Evolutionary conservation across 1,140 invertebrate species (phyloP).

Genomic region (Ridgeia piscesae): DNA sequence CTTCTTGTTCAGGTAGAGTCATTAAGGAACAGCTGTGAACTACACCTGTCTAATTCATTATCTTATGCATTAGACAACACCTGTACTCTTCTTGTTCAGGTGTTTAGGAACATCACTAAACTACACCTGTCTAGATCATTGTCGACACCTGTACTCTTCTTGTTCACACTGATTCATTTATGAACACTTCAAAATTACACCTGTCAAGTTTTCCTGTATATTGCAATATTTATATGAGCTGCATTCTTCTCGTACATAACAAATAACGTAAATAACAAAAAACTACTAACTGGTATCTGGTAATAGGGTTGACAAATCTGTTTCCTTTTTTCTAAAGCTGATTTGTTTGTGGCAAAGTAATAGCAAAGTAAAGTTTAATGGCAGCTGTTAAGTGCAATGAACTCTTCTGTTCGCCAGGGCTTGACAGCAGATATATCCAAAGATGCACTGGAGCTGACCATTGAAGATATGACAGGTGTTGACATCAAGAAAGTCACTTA

Average conservation of each 20-base stretch:
- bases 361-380: no score
- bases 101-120: neutral
- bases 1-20: no score
- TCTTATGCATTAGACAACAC: no score
- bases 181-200: no score
- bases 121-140: neutral
- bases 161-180: no score
- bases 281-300: neutral
- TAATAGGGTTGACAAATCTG: neutral
- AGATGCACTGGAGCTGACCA: neutral
- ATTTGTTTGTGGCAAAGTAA: neutral
- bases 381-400: neutral
- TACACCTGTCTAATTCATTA: no score
- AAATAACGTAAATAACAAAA: no score
- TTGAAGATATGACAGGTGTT: neutral
- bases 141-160: neutral
- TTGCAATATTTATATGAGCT: no score
- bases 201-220: no score
- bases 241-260: no score
- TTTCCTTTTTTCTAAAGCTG: neutral
- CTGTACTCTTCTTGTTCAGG: neutral
- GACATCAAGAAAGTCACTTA: neutral
- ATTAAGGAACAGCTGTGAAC: no score
- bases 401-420: neutral
- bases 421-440: neutral